These are phyloP conservation scores for Corbicula japonica DNA, from an alignment of 2,888 invertebrate genomes.

Conservation along the genomic window DNA sequence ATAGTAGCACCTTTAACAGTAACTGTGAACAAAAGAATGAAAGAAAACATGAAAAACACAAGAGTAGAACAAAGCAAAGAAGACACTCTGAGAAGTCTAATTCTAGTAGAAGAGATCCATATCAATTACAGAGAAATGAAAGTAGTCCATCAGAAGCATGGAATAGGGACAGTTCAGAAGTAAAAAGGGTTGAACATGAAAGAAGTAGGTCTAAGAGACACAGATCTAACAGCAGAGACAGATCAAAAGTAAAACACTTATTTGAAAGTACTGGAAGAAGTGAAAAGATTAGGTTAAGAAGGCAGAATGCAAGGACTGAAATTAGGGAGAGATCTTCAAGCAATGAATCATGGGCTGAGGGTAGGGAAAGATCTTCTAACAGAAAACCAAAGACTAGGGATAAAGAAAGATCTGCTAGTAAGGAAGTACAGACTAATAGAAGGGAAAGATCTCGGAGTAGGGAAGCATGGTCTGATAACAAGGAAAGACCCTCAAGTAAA, in stretches of 20 bases:
- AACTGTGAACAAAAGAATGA: too few species aligned
- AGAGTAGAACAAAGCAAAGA: too few species aligned
- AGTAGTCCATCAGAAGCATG: background rate
- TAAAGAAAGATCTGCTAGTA: too few species aligned
- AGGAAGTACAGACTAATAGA: too few species aligned
- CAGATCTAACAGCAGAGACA: background rate
- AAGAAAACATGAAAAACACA: too few species aligned
- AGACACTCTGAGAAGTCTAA: too few species aligned
- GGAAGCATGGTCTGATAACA: background rate
- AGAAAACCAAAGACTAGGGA: background rate
- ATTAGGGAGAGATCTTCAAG: background rate
- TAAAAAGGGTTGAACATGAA: background rate
- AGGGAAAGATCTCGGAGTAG: slow-evolving; percentile 15
- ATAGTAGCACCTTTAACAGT: too few species aligned
- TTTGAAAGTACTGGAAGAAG: background rate
- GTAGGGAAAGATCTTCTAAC: background rate
- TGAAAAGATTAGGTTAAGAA: background rate
- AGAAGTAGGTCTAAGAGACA: background rate
- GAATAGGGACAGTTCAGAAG: background rate
- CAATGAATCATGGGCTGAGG: too few species aligned
- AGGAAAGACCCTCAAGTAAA: background rate
- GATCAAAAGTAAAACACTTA: background rate
- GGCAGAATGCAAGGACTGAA: background rate
- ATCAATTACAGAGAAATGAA: too few species aligned
- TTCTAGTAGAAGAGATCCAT: too few species aligned